phyloP scores from a whole-genome alignment of 2,113 vertebrate species.

The Hemiscyllium ocellatum region DNA sequence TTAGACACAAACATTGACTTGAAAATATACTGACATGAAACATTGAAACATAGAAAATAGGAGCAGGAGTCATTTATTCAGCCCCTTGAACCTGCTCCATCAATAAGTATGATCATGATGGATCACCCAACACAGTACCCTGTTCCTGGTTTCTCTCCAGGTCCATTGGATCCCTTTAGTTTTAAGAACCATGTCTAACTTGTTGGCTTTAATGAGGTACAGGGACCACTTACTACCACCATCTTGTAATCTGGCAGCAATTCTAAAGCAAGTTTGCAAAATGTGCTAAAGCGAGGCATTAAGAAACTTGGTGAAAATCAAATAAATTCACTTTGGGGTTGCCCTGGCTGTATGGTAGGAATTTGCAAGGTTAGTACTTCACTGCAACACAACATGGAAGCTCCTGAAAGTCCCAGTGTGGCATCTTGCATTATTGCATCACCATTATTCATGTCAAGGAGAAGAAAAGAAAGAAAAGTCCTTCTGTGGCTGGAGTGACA shows the following conservation, averaged over 20 bases:
- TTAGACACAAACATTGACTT: background rate
- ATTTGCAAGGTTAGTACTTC: background rate
- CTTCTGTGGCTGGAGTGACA: background rate
- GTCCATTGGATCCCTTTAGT: too few species aligned
- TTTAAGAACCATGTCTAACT: too few species aligned
- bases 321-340: background rate
- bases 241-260: background rate
- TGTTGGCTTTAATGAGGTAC: background rate
- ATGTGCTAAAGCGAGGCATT: background rate
- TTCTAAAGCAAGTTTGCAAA: background rate
- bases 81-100: too few species aligned
- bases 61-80: too few species aligned
- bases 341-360: background rate
- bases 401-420: background rate
- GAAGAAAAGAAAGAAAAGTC: background rate
- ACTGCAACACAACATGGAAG: background rate
- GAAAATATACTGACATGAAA: background rate
- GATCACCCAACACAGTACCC: too few species aligned
- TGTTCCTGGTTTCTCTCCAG: too few species aligned
- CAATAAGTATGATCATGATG: too few species aligned
- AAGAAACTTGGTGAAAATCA: background rate
- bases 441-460: background rate
- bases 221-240: too few species aligned
- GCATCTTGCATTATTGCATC: background rate
- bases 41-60: too few species aligned